Evolutionary conservation across 92 coral and sea anemone species (phyloP), one percentile per base, ranked within the genome.

Genomic region (Chrysogorgia sp.): DNA sequence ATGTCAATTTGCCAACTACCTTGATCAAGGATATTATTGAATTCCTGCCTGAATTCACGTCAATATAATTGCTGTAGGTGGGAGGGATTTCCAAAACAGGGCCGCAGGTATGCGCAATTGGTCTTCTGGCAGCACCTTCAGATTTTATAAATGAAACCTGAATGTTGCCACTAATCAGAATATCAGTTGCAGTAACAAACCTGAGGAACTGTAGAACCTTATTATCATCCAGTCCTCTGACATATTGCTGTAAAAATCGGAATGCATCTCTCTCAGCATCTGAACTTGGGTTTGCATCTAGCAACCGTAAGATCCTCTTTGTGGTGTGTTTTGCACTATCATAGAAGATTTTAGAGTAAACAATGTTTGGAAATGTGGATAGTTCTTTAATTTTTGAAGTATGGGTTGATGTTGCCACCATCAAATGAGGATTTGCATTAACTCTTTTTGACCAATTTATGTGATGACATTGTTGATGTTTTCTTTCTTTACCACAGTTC

Each of bases 61-160:
- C n/a, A n/a, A n/a, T n/a, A 83, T 23, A 83, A 59, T 83, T 83
- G 37, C 74, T 33, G 56, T 84, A 84, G 64, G 88, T 77, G 56
- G 84, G 67, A 1, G 88, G 88, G 12, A 78, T 55, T 24, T 77
- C 75, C 74, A 84, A 67, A 0, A 78, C 65, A 31, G 87, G 87
- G n/a, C 87, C 87, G 64, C 83, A 83, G 2, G 83, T 83, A 41
- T 76, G 87, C 3, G 87, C 76, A 43, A 83, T 75, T 14, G 87
- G 83, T 49, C 87, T 77, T 29, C 32, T 34, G 17, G 59, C 57
- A 40, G 32, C 24, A 45, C 83, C 83, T 60, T 83, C 87, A 66
- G 22, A 37, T 30, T 56, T 83, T 23, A 35, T 67, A 52, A 76
- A 83, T n/a, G 82, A 33, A 9, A 83, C 68, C 61, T 83, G 77